Percentiles rank a stretch among this genome's conserved stretches.
Evolutionary conservation across 2,113 vertebrate species (phyloP).

Genomic region (Pluvianellus socialis): DNA sequence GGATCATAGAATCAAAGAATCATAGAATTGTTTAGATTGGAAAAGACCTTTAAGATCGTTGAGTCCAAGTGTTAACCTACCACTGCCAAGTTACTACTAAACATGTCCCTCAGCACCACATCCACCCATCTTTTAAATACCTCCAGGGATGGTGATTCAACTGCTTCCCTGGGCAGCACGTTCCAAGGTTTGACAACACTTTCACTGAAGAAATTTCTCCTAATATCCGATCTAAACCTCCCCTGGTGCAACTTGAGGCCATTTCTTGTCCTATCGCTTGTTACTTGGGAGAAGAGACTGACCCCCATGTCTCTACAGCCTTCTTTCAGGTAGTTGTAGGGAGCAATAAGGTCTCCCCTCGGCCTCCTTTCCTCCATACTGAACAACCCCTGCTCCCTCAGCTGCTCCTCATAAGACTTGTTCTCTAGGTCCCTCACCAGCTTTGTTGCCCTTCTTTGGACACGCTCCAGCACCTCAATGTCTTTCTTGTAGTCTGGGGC

Average conservation of each 20-base stretch:
- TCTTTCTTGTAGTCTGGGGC: neutral
- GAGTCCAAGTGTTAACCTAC: neutral
- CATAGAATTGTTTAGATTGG: neutral
- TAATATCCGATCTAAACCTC: neutral
- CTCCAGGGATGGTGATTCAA: neutral
- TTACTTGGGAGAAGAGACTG: neutral
- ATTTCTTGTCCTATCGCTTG: neutral
- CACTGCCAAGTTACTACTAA: neutral
- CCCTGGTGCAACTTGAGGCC: neutral
- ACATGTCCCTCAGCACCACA: neutral
- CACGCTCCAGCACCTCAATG: neutral
- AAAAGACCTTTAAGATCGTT: neutral
- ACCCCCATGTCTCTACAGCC: neutral
- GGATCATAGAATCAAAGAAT: neutral
- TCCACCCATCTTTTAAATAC: neutral
- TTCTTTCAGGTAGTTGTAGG: neutral
- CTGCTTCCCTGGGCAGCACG: neutral
- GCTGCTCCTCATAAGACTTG: neutral
- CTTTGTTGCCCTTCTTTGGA: neutral
- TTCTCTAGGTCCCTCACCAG: neutral
- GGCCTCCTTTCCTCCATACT: neutral
- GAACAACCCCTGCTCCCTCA: neutral
- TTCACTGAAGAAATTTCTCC: neutral
- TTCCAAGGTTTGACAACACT: neutral
- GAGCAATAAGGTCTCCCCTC: neutral